Conservation (phyloP, 2,113 vertebrate genomes). For the Cyprinodon brontotheroides region DNA sequence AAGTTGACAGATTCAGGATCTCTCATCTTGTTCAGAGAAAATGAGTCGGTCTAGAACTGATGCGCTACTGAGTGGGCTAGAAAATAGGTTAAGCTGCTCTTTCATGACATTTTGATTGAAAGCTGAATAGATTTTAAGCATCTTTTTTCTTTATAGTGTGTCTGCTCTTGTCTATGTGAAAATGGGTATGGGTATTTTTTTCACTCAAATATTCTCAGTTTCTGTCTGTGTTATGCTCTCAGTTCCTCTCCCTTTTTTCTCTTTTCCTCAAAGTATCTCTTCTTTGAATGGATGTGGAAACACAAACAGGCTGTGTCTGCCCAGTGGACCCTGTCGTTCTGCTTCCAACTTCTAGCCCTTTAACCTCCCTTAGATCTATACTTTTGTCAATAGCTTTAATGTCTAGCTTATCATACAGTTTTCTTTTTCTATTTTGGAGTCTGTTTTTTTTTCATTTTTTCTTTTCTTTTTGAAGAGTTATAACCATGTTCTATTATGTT, state of each 20-base stretch:
- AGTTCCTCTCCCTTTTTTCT: slow-evolving; percentile 25
- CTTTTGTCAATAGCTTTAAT: slow-evolving; percentile 13
- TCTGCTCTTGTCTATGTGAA: slow-evolving; percentile 31
- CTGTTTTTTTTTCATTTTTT: not conserved
- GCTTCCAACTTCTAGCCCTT: slow-evolving; percentile 17
- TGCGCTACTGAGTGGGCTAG: not conserved
- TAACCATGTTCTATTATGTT: slow-evolving; percentile 4
- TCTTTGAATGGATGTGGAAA: slow-evolving; percentile 66
- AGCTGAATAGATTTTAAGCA: slow-evolving; percentile 8
- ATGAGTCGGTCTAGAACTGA: slow-evolving; percentile 4
- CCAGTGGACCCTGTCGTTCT: slow-evolving; percentile 56
- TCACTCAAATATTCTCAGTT: slow-evolving; percentile 53
- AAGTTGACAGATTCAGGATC: slow-evolving; percentile 29
- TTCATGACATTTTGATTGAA: slow-evolving; percentile 37
- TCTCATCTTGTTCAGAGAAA: slow-evolving; percentile 20
- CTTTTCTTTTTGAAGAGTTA: slow-evolving; percentile 3
- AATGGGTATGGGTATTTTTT: slow-evolving; percentile 24
- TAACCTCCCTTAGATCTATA: slow-evolving; percentile 15
- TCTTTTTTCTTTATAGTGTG: slow-evolving; percentile 20
- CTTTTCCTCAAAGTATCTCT: slow-evolving; percentile 61
- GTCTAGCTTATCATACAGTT: not conserved
- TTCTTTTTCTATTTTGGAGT: slow-evolving; percentile 11
- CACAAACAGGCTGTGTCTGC: slow-evolving; percentile 72
- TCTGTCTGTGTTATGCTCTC: slow-evolving; percentile 24
- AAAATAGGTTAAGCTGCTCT: slow-evolving; percentile 27